Percentiles rank a stretch among this genome's conserved stretches.
Conservation (phyloP, 2,113 vertebrate genomes). For the Eretmochelys imbricata region DNA sequence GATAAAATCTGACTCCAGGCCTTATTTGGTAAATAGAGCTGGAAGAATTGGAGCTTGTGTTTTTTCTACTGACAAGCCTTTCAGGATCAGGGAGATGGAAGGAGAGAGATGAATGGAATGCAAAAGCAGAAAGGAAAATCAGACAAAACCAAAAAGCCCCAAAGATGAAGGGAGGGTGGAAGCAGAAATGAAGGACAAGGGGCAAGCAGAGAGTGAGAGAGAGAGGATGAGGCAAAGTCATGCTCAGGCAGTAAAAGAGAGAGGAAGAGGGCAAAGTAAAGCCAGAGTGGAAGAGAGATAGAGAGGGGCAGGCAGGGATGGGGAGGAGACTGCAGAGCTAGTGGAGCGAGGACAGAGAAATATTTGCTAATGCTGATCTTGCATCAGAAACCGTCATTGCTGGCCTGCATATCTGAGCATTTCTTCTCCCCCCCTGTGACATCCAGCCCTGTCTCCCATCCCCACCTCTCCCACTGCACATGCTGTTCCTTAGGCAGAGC, state of each 20-base stretch:
- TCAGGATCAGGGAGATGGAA: slow-evolving; percentile 34
- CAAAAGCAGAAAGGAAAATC: not conserved
- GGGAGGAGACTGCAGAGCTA: not conserved
- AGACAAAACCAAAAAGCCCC: not conserved
- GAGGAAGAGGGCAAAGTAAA: not conserved
- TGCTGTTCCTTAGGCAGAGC: not conserved
- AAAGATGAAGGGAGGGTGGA: not conserved
- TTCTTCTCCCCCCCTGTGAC: not conserved
- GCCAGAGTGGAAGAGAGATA: not conserved
- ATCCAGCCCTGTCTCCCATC: not conserved
- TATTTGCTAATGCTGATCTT: not conserved
- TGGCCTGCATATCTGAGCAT: not conserved
- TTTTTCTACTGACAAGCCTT: slow-evolving; percentile 62
- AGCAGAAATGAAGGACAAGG: not conserved
- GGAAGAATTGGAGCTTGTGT: slow-evolving; percentile 27
- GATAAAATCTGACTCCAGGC: slow-evolving; percentile 65
- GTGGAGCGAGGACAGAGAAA: not conserved
- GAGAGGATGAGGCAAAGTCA: not conserved
- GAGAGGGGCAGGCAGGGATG: not conserved
- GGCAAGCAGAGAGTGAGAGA: not conserved
- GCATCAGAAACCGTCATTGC: not conserved
- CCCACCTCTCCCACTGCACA: not conserved
- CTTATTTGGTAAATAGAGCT: slow-evolving; percentile 59
- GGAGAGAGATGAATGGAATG: slow-evolving; percentile 47
- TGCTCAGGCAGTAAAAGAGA: not conserved